Evolutionary conservation across 92 coral and sea anemone species (phyloP).

Genomic region (Phenganax subtilis): DNA sequence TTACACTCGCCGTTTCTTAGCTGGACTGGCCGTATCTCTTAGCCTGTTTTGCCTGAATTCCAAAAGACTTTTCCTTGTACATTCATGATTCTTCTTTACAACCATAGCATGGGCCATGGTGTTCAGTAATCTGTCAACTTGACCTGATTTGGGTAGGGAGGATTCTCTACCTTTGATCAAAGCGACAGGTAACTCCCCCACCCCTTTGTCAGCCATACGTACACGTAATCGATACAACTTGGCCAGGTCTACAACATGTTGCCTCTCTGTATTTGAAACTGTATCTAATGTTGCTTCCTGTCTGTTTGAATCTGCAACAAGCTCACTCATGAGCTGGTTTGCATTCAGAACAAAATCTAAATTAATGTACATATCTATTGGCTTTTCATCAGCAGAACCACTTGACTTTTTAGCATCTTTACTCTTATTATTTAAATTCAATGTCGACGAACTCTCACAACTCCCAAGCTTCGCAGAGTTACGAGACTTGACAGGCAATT

Average conservation of each 20-base stretch:
- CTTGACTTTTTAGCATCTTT: background rate
- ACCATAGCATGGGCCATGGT: constrained; percentile 66
- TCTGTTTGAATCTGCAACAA: constrained; percentile 50
- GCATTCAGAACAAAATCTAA: constrained; percentile 73
- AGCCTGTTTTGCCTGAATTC: background rate
- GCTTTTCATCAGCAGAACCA: background rate
- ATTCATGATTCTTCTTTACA: constrained; percentile 36
- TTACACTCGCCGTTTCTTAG: background rate
- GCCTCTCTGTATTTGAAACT: constrained; percentile 74
- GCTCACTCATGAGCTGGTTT: constrained; percentile 71
- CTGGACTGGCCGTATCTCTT: background rate
- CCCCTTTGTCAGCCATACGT: constrained; percentile 66
- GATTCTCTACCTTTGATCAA: constrained; percentile 66
- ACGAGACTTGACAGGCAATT: too few species aligned
- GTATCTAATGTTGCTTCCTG: constrained; percentile 70
- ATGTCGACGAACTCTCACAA: too few species aligned
- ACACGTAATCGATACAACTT: constrained; percentile 72
- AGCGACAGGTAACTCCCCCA: constrained; percentile 62
- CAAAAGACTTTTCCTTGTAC: background rate
- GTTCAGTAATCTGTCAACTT: constrained; percentile 69
- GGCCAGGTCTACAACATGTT: constrained; percentile 74
- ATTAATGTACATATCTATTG: constrained; percentile 31
- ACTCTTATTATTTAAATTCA: background rate
- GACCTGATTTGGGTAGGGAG: constrained; percentile 74
- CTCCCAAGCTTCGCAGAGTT: too few species aligned